These are phyloP conservation scores for Brachionichthys hirsutus DNA, from an alignment of 2,113 vertebrate species.

Conservation along the genomic window DNA sequence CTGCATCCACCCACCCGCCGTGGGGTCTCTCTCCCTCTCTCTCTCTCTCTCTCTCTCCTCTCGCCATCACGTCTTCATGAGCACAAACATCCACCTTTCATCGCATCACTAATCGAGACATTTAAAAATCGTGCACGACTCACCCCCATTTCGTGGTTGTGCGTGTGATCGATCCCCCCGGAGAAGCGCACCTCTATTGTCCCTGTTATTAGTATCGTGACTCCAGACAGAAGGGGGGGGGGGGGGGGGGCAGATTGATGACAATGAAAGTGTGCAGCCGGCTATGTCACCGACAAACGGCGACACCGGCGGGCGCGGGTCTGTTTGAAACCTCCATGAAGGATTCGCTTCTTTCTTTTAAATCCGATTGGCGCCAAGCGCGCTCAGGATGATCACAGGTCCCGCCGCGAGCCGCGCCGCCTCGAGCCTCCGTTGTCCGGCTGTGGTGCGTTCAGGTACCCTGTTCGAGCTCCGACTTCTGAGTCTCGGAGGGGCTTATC, in stretches of 20 bases:
- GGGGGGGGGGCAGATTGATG: conserved; percentile 59
- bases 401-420: conserved; percentile 41
- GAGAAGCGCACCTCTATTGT: conserved; percentile 64
- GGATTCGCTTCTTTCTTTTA: conserved; percentile 2
- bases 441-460: conserved; percentile 53
- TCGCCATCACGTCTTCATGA: conserved; percentile 24
- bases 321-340: conserved; percentile 11
- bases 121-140: conserved; percentile 36
- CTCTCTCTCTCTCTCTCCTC: conserved; percentile 11
- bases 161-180: conserved; percentile 30
- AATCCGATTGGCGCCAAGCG: conserved; percentile 68
- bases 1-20: conserved; percentile 50
- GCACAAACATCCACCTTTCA: conserved; percentile 24
- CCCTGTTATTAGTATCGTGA: conserved; percentile 53
- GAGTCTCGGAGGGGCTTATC: too few species aligned
- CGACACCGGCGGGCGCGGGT: not conserved
- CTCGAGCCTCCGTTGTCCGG: conserved; percentile 39
- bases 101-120: not conserved
- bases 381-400: conserved; percentile 39
- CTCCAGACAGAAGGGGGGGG: conserved; percentile 28
- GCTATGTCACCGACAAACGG: conserved; percentile 9
- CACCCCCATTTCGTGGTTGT: conserved; percentile 67
- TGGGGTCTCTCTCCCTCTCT: too few species aligned
- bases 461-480: conserved; percentile 22
- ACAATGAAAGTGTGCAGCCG: conserved; percentile 57